A percentile compares a stretch with the other conserved stretches of the same genome.
These are phyloP conservation scores for Oryzias javanicus DNA, from an alignment of 2,113 vertebrate genomes.

Conservation along the genomic window DNA sequence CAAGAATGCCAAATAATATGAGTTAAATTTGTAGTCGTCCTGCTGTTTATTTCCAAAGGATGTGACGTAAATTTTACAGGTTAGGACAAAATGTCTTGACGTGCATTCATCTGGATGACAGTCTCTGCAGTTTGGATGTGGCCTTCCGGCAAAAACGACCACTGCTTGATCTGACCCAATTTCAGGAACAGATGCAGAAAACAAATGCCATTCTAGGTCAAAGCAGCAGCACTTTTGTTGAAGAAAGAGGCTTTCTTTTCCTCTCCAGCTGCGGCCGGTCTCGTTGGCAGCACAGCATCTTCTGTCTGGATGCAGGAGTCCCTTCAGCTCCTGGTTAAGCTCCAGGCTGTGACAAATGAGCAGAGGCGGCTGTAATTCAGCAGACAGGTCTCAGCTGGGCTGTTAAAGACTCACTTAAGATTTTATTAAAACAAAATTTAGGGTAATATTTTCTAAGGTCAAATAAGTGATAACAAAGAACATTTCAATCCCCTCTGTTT, in stretches of 20 bases:
- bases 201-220: slow-evolving; percentile 36
- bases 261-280: slow-evolving; percentile 58
- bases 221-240: slow-evolving; percentile 31
- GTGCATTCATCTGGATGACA: neutral
- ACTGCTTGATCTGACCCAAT: slow-evolving; percentile 5
- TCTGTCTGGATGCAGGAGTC: slow-evolving; percentile 37
- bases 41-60: neutral
- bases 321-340: slow-evolving; percentile 47
- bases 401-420: neutral
- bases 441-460: too few relatives aligned
- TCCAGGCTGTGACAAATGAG: slow-evolving; percentile 52
- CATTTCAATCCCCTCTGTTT: neutral
- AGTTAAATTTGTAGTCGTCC: too few relatives aligned
- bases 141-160: slow-evolving; percentile 14
- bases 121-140: slow-evolving; percentile 6
- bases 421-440: too few relatives aligned
- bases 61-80: too few relatives aligned
- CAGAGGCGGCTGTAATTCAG: slow-evolving; percentile 46
- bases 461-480: too few relatives aligned
- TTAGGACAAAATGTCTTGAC: neutral
- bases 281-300: slow-evolving; percentile 47
- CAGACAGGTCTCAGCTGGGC: slow-evolving; percentile 36
- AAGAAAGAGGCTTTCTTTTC: slow-evolving; percentile 63
- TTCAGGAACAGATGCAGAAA: slow-evolving; percentile 35
- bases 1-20: too few relatives aligned